Base-by-base conservation (phyloP, 64 coral and sea anemone species). In the Porites lutea region DNA sequence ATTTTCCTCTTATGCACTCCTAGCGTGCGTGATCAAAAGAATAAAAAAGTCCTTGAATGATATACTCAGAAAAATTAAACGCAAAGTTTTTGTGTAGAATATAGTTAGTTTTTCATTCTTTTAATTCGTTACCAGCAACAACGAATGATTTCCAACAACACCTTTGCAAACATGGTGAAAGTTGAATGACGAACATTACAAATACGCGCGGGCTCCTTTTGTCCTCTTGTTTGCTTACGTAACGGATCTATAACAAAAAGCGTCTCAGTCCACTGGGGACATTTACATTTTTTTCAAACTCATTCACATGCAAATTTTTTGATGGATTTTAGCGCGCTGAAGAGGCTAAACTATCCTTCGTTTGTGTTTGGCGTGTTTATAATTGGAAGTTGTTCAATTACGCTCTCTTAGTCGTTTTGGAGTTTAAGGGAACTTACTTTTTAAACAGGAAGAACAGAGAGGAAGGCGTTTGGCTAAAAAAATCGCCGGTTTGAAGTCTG, bases 231-330 rank as follows among this genome's bases (percentile, higher is more conserved):
- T 72, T 65, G 62, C 13, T 16, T 75, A 75, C 73, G 47, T 16
- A 75, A 75, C 51, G 3, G 18, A 4, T 37, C 27, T 37, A 1
- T 13, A 50, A 6, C 15, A 75, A 74, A 75, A 18, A 75, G 48
- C 4, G 11, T 75, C 45, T 45, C 4, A 50, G 47, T 13, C 45
- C 44, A 27, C 75, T 2, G 9, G 52, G 50, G 18, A 54, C 52
- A 58, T 78, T 78, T 78, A 21, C 75, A 58, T 61, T 60, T 79
- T 60, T n/a, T 46, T 45, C 27, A 37, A 37, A 37, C 53, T 80
- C 78, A 80, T 80, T 80, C 54, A 60, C 53, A 80, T 80, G 78
- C 78, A 80, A 62, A 80, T 80, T 12, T 45, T 60, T 27, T 16
- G 1, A 23, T 27, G 13, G 18, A 23, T 47, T 44, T 60, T 78